Evolutionary conservation across 1,140 invertebrate genomes (phyloP).

Genomic region (Drosophila persimilis): DNA sequence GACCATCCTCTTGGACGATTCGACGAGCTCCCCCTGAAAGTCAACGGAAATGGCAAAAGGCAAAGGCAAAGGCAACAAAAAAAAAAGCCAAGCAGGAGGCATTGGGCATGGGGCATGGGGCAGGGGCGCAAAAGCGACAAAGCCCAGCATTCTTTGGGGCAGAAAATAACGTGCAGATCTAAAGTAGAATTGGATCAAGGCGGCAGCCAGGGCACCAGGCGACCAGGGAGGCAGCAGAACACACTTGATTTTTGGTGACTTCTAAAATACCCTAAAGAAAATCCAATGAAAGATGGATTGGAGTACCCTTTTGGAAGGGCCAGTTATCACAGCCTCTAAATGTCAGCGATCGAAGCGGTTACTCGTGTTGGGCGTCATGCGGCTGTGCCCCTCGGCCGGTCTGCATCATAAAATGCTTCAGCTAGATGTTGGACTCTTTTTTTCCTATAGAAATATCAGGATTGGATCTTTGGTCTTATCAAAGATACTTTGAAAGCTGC

Average conservation of each 20-base stretch:
- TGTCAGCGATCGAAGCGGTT: too few species aligned
- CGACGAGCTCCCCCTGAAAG: slow-evolving; percentile 43
- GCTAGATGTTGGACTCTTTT: too few species aligned
- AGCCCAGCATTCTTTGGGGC: slow-evolving; percentile 57
- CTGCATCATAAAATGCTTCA: too few species aligned
- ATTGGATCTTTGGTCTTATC: too few species aligned
- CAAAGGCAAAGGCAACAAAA: slow-evolving; percentile 20
- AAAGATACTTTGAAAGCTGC: too few species aligned
- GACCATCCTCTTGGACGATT: slow-evolving; percentile 18
- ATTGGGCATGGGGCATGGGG: slow-evolving; percentile 17
- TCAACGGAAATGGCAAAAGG: slow-evolving; percentile 74
- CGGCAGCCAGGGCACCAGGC: neutral
- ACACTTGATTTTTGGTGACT: slow-evolving; percentile 8
- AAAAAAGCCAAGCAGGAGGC: slow-evolving; percentile 30
- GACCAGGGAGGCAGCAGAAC: neutral
- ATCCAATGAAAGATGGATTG: neutral
- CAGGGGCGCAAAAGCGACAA: slow-evolving; percentile 29
- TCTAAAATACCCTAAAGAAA: slow-evolving; percentile 11
- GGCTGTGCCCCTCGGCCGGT: too few species aligned
- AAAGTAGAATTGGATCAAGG: slow-evolving; percentile 70
- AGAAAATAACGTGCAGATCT: slow-evolving; percentile 69
- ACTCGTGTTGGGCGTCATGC: too few species aligned
- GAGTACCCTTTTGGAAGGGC: too few species aligned
- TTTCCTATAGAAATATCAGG: too few species aligned
- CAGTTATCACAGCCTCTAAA: too few species aligned